Base-by-base conservation (phyloP, 2,113 vertebrate species). In the Merops nubicus region DNA sequence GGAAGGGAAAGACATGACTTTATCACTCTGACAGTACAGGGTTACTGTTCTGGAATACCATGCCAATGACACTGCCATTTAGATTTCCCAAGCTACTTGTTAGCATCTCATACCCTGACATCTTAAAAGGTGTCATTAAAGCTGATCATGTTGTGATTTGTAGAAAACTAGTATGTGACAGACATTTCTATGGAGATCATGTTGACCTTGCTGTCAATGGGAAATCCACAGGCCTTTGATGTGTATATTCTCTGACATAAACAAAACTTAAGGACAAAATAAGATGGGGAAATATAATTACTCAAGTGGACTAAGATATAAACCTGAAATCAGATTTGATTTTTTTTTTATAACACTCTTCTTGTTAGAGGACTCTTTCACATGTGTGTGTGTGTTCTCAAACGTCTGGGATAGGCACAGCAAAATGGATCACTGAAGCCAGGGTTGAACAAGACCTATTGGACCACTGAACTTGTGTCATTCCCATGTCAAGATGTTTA, bases 81-180 rank as follows among this genome's bases (percentile, higher is more conserved):
- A 97, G 59, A 82, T 91, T 95, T 98, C 80, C 94, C 94, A 77
- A 88, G 92, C 91, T 93, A 68, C 89, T 96, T 95, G 82, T 97
- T 97, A 97, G 95, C 74, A 60, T 95, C 89, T 95, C 85, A 96
- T 95, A 94, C 79, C 53, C 84, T 97, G 97, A 97, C 96, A 96
- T 94, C 92, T 97, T 97, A 94, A 92, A 97, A 97, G 96, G 77
- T 78, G 88, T 91, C 95, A 92, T 91, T 98, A 94, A 85, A 70
- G 89, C 95, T 88, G 91, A 94, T 90, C 93, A 91, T 91, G 51
- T 96, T 94, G 78, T 69, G 83, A 97, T 97, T 95, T 93, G 85
- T 85, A 91, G 92, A 95, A 97, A 97, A 97, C 95, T 43, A 91
- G 69, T 64, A 69, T 74, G 63, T 92, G 69, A 94, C 83, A 96